Conservation (phyloP, 2,797 vertebrate species). For the Australoheros facetus region DNA sequence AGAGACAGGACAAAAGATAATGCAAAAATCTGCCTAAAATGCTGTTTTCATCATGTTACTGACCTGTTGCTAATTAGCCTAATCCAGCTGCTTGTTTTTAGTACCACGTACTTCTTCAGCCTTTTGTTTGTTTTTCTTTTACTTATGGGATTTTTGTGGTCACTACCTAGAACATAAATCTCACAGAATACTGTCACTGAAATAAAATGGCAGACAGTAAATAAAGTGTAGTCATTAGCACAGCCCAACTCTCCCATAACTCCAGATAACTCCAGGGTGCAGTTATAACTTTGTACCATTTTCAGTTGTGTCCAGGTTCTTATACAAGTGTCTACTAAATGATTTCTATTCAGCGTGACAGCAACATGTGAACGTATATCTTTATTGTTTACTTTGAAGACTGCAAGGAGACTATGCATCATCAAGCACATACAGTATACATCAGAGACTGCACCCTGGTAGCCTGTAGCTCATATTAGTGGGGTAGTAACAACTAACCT, state of each 20-base stretch:
- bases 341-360: background rate
- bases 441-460: slow-evolving; percentile 13
- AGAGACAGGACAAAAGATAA: no score
- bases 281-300: background rate
- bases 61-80: no score
- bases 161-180: background rate
- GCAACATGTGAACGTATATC: background rate
- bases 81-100: no score
- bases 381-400: background rate
- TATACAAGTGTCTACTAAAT: background rate
- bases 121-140: background rate
- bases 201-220: background rate
- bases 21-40: no score
- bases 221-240: background rate
- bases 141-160: background rate
- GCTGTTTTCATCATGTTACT: no score
- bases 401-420: slow-evolving; percentile 9
- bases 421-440: slow-evolving; percentile 1
- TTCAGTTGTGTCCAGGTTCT: background rate
- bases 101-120: no score
- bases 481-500: slow-evolving; percentile 31
- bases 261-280: background rate
- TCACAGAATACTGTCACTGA: background rate
- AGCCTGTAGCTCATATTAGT: slow-evolving; percentile 11
- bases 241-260: no score